A percentile compares a stretch with the other conserved stretches of the same genome.
phyloP scores from a whole-genome alignment of 2,113 vertebrate genomes.

The Microcebus murinus region DNA sequence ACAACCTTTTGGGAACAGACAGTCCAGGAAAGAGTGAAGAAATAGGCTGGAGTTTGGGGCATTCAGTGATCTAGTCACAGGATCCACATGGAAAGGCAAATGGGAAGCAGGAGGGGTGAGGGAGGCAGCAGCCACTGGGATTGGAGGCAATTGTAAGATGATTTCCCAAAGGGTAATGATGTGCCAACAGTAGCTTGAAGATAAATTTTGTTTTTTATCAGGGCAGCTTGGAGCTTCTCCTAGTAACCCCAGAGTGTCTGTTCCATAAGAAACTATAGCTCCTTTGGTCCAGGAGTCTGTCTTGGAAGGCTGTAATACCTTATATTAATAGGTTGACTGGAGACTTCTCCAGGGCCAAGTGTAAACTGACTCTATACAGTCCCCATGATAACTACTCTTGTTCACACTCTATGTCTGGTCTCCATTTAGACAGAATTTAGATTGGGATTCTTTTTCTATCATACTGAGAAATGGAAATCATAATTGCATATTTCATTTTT shows the following conservation, averaged over 20 bases:
- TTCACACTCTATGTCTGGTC: not conserved
- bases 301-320: not conserved
- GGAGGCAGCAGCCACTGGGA: not conserved
- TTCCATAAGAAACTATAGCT: not conserved
- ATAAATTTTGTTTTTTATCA: slow-evolving; percentile 18
- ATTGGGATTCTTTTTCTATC: not conserved
- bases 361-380: not conserved
- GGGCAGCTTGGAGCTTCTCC: not conserved
- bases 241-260: not conserved
- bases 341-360: not conserved
- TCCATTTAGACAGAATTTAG: not conserved
- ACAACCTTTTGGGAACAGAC: not conserved
- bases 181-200: not conserved
- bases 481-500: slow-evolving; percentile 38
- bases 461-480: not conserved
- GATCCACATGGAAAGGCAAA: not conserved
- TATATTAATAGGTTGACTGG: not conserved
- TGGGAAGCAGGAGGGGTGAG: not conserved
- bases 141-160: not conserved
- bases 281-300: slow-evolving; percentile 12
- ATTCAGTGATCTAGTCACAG: not conserved
- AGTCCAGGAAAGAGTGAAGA: not conserved
- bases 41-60: not conserved
- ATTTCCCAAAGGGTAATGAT: not conserved
- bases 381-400: not conserved